A percentile compares a stretch with the other conserved stretches of the same genome.
Evolutionary conservation across 2,888 invertebrate genomes (phyloP).

Genomic region (Pyrrhia umbra): DNA sequence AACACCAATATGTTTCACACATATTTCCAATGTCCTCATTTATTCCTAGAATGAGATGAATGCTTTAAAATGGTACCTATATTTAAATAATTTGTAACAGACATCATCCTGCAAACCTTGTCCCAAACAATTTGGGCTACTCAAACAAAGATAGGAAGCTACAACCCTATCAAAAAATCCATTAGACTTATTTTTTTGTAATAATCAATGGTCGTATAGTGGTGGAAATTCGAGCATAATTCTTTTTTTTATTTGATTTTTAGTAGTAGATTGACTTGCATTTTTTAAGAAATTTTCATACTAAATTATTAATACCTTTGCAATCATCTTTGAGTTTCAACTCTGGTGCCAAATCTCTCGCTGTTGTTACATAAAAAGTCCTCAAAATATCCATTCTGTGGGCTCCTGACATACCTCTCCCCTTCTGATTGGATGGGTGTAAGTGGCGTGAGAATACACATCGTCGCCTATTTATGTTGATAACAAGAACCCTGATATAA

Average conservation of each 20-base stretch:
- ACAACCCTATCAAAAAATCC: too few relatives aligned
- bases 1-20: slow-evolving; percentile 94
- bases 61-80: too few relatives aligned
- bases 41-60: slow-evolving; percentile 18
- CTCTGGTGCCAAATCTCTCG: slow-evolving; percentile 85
- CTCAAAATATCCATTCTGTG: slow-evolving; percentile 93
- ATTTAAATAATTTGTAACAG: too few relatives aligned
- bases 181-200: too few relatives aligned
- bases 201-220: too few relatives aligned
- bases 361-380: slow-evolving; percentile 94
- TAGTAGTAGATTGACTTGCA: too few relatives aligned
- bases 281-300: too few relatives aligned
- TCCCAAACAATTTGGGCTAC: too few relatives aligned
- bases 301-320: slow-evolving; percentile 63
- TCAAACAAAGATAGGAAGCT: too few relatives aligned
- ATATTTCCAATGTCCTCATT: slow-evolving; percentile 67
- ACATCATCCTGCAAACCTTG: too few relatives aligned
- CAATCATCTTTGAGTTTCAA: slow-evolving; percentile 66
- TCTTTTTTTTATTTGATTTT: too few relatives aligned
- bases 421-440: slow-evolving; percentile 88
- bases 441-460: slow-evolving; percentile 93
- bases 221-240: too few relatives aligned
- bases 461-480: slow-evolving; percentile 92
- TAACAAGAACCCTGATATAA: slow-evolving; percentile 91
- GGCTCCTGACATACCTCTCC: slow-evolving; percentile 91